Base-by-base conservation (phyloP, 2,797 vertebrate genomes). In the Octomys mimax region DNA sequence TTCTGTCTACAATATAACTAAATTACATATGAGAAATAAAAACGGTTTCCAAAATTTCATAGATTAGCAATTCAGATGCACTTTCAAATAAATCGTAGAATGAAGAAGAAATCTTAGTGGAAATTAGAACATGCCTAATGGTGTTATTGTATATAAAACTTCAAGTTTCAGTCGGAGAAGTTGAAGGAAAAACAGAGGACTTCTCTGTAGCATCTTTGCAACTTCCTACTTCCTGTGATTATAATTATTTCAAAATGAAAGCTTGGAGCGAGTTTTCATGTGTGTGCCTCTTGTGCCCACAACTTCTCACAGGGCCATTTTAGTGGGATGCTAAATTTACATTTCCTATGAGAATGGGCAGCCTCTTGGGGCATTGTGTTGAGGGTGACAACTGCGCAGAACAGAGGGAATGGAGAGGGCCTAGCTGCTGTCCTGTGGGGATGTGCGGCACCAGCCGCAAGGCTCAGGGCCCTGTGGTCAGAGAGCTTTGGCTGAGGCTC, bases 71-170 rank as follows among this genome's bases (percentile, higher is more conserved):
- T 13, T 79, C 77, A 42, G 71, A 66, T 70, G 8, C 7, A 59
- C 85, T 92, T 94, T 78, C 18, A 78, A 77, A 14, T 78, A 78
- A 59, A 22, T 61, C 11, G 36, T 70, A 12, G 52, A n/a, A 61
- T 22, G 75, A 77, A 49, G 42, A 49, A 26, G 42, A 77, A 77
- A 49, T 49, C 24, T 49, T 49, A 31, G 31, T 77, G 70, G n/a
- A 88, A 88, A 87, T 79, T 16, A 64, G 59, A 39, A 62, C 68
- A 66, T 61, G 39, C 66, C 89, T 89, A 52, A 70, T 12, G 66
- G 73, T 31, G 21, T 78, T 81, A 31, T 24, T 59, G 49, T 18
- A 18, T 54, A 7, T 42, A 42, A 46, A 52, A 88, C 9, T 28
- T 49, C 21, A 21, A 5, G 46, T 6, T 64, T 94, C 24, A 18